Evolutionary conservation across 1,140 invertebrate genomes (phyloP), one percentile per base, ranked within the genome.

Genomic region (Diplogasteroides magnus): DNA sequence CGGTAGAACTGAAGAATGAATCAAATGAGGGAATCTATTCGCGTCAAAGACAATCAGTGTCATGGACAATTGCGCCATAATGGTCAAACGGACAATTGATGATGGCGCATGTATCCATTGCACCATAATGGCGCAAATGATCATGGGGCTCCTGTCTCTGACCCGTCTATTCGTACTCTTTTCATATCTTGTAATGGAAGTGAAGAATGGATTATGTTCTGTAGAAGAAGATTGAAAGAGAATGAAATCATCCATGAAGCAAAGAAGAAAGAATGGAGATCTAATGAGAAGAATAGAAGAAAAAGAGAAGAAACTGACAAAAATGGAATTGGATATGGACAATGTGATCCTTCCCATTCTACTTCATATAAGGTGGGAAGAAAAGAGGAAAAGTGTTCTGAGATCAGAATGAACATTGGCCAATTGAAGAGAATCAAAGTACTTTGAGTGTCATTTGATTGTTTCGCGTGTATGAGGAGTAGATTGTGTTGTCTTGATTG

Each of bases 181-280:
- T 55, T 67, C 14, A 78, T 48, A 32, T 78, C 59, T 23, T 68
- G 29, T 23, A 77, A 71, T 11, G 80, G 80, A 29, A 78, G 76
- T 55, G 71, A 77, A 59, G 78, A 70, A 37, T 80, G 78, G 2
- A 81, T 61, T 37, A 81, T 73, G 0, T 70, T 68, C 56, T 82
- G 82, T 62, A 82, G 77, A 2, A 82, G 69, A 75, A 81, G 81
- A 55, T 81, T 81, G 63, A 82, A 82, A 58, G 75, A 77, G 65
- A 81, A 78, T 14, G 61, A 58, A 57, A 76, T 76, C 1, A 81
- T 69, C 81, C 81, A 82, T 2, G 82, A 63, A 11, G 72, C 68
- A 57, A 77, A 81, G 26, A 56, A 73, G 48, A 76, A 31, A 11
- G 80, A 77, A 62, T 81, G 78, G 27, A 81, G 70, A 15, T 72